These are phyloP conservation scores for Euborellia annulipes DNA, from an alignment of 1,140 invertebrate genomes.

Conservation along the genomic window DNA sequence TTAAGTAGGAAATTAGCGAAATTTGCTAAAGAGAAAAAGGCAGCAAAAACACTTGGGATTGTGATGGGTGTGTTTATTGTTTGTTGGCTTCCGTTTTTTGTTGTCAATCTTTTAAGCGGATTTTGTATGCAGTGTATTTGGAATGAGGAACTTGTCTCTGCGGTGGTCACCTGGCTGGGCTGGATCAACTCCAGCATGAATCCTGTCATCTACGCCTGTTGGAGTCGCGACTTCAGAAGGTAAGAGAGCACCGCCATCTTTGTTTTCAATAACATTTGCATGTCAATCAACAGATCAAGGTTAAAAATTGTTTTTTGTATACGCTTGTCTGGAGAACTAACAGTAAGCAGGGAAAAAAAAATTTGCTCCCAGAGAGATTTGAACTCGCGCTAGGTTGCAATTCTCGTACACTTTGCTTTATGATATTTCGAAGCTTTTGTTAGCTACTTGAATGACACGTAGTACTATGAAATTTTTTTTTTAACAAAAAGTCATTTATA, in stretches of 20 bases:
- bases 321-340: no score
- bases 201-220: slow-evolving; percentile 93
- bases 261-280: no score
- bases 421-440: no score
- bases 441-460: no score
- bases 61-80: slow-evolving; percentile 98
- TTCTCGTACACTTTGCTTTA: no score
- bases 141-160: slow-evolving; percentile 78
- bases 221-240: slow-evolving; percentile 91
- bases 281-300: no score
- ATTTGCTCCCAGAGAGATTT: no score
- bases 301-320: no score
- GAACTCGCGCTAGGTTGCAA: no score
- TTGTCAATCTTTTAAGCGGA: slow-evolving; percentile 83
- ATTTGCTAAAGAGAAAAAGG: slow-evolving; percentile 90
- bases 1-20: slow-evolving; percentile 78
- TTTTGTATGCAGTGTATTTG: slow-evolving; percentile 76
- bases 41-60: slow-evolving; percentile 85
- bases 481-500: no score
- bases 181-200: slow-evolving; percentile 99
- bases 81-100: slow-evolving; percentile 97
- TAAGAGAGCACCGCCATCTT: slow-evolving; percentile 23
- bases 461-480: no score
- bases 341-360: no score
- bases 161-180: slow-evolving; percentile 93